Percentiles rank a stretch among this genome's conserved stretches.
phyloP scores from a whole-genome alignment of 37 sponge, comb jelly and placozoan species.

The Dysidea cf. avara region DNA sequence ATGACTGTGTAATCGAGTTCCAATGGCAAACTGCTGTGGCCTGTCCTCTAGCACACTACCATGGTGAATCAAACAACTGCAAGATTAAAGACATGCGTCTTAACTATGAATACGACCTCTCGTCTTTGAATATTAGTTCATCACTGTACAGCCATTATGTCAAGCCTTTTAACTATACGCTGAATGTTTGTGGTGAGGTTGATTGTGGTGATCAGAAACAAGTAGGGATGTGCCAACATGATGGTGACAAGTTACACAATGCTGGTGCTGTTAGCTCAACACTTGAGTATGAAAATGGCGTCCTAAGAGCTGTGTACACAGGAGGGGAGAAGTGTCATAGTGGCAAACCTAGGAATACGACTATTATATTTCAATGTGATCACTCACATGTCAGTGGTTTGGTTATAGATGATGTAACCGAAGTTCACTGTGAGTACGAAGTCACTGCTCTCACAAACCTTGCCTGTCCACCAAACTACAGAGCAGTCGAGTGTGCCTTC shows the following conservation, averaged over 20 bases:
- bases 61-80: conserved; percentile 51
- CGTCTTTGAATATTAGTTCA: conserved; percentile 17
- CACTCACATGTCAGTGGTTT: conserved; percentile 19
- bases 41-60: conserved; percentile 28
- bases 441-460: conserved; percentile 40
- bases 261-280: conserved; percentile 21
- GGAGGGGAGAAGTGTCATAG: conserved; percentile 28
- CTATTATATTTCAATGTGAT: conserved; percentile 59
- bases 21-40: conserved; percentile 73
- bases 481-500: conserved; percentile 40
- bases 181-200: no score
- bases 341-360: conserved; percentile 15
- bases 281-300: conserved; percentile 48
- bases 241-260: background rate
- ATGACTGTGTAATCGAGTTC: no score
- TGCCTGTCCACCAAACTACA: conserved; percentile 65
- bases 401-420: conserved; percentile 22
- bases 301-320: conserved; percentile 29
- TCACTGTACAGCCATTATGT: conserved; percentile 32
- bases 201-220: background rate
- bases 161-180: conserved; percentile 4
- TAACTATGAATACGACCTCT: conserved; percentile 50
- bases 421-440: conserved; percentile 58
- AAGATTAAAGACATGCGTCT: conserved; percentile 36
- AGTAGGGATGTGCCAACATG: conserved; percentile 47